Base-by-base conservation (phyloP, 2,888 invertebrate species). In the Microplitis deprimator region DNA sequence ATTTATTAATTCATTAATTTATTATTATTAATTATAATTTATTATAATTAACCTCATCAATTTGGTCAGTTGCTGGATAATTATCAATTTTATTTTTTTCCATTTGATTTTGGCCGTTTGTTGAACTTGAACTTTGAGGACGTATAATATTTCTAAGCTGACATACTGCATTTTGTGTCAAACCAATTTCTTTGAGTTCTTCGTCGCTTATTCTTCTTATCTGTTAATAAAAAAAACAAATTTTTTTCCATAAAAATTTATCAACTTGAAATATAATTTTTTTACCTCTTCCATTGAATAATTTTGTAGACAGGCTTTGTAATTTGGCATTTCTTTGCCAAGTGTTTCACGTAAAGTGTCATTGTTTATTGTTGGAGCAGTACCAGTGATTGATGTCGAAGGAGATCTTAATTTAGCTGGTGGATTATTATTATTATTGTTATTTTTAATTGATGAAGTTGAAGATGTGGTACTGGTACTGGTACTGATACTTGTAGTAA, bases 191-290 rank as follows among this genome's bases (percentile, higher is more conserved):
- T 78, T 92, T 91, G 83, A 93, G 89, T 87, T 93, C 92, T 82
- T 93, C 93, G 79, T 94, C 94, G 75, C 91, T 92, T 87, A 93
- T 92, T 85, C 91, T 92, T 83, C 92, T 92, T 84, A 93, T 91
- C 93, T 94, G 80, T 50, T 17, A 73, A 13, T 71, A 61, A 79
- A 73, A 80, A 65, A 62, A 75, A 38, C 17, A 60, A 4, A 29
- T 20, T 20, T 29, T 29, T 29, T 3, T 2, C 29, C 0, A 29
- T 29, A 29, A 29, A 29, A 29, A 50, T 1, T 50, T 3, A 61
- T 38, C 7, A 41, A 41, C 5, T 13, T n/a, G 1, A 29, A 29
- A 29, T 29, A 29, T 4, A 29, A 29, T 4, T 4, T 29, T 71
- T 82, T 83, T 82, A 91, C 91, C 89, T 91, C 90, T 65, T 90